Evolutionary conservation across 2,888 invertebrate genomes (phyloP), one percentile per base, ranked within the genome.

Genomic region (Oeneis ivallda): DNA sequence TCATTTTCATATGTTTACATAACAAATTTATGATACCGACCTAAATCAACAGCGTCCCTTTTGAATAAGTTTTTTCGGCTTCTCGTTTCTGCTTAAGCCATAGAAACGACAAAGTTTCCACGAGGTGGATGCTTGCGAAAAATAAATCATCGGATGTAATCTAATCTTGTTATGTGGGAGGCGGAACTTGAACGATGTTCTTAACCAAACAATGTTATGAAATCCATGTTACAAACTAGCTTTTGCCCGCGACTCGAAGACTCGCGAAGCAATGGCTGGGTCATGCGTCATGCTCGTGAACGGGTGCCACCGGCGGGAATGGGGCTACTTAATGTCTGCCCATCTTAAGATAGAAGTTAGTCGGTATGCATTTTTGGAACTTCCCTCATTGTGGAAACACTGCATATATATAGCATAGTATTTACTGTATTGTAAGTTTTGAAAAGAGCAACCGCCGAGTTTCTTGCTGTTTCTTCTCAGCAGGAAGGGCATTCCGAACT

Each of bases 11-110:
- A 76, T 75, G 79, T 78, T 79, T 78, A 76, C 82, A 79, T 82
- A 83, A 82, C 83, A 85, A 71, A 71, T 85, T 85, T 85, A 80
- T 82, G 79, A 83, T 80, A 78, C 77, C 76, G 66, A 70, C 85
- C 85, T 85, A 85, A 84, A 81, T 83, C 82, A 86, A 86, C 80
- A 85, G 74, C 64, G 64, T 54, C 64, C 60, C 59, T 60, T 59
- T 56, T 50, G 57, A 60, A 69, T 64, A 62, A 52, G 62, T 52
- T 62, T 69, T 69, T 66, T 65, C 63, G 58, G 56, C 45, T 60
- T 52, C 61, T 26, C 65, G 64, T 50, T 60, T 56, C 62, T 49
- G 62, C 62, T 65, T 65, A 64, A 67, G 49, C 62, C 53, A 60
- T 65, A 65, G 62, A 65, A 59, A 61, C 41, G 65, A 58, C 60